phyloP scores from a whole-genome alignment of 2,113 vertebrate species.

The Nothoprocta perdicaria region DNA sequence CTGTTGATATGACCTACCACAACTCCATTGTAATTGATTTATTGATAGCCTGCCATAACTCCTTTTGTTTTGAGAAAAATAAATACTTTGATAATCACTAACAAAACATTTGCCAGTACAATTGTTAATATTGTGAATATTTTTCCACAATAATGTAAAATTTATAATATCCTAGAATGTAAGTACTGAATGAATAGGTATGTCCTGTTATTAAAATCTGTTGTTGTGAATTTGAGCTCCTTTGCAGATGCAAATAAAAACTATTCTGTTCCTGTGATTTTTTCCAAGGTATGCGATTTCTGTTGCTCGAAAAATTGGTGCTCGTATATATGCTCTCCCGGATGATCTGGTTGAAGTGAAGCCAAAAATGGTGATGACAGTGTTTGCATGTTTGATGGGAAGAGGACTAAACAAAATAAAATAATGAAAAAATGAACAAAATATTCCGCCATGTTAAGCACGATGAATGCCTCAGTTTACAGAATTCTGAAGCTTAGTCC shows the following conservation, averaged over 20 bases:
- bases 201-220: not conserved
- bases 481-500: conserved; percentile 69
- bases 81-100: not conserved
- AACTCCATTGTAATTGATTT: not conserved
- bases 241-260: conserved; percentile 3
- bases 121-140: not conserved
- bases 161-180: accelerated
- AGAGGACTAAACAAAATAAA: conserved; percentile 87
- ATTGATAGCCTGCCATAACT: not conserved
- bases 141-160: not conserved
- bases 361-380: conserved; percentile 98
- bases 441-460: conserved; percentile 74
- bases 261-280: conserved; percentile 30
- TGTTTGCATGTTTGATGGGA: conserved; percentile 97
- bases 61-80: not conserved
- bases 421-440: conserved; percentile 52
- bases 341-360: conserved; percentile 94
- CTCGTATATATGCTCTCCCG: conserved; percentile 93
- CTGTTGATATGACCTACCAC: not conserved
- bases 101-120: not conserved
- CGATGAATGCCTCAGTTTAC: conserved; percentile 77
- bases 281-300: conserved; percentile 92
- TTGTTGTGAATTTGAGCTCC: not conserved
- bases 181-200: not conserved
- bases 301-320: conserved; percentile 94